Conservation (phyloP, 2,797 vertebrate species). For the Limnodromus scolopaceus region DNA sequence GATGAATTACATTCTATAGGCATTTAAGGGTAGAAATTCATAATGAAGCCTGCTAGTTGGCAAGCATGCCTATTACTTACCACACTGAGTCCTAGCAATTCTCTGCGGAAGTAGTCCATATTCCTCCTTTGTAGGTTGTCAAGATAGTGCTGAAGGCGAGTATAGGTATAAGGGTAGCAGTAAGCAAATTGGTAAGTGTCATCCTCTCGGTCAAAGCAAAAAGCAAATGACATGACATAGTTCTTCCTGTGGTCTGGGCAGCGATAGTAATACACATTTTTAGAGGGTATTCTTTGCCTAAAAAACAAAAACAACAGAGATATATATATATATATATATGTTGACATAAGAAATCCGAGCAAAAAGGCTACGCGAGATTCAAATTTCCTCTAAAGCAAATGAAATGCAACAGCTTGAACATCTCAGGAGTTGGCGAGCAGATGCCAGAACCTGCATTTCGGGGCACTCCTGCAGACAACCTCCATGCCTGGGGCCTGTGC, state of each 20-base stretch:
- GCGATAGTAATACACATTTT: constrained; percentile 98
- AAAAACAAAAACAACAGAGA: background rate
- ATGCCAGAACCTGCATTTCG: background rate
- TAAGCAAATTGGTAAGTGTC: constrained; percentile 96
- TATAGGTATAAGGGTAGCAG: constrained; percentile 98
- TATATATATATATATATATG: no score
- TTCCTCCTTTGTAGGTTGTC: constrained; percentile 89
- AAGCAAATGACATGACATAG: constrained; percentile 98
- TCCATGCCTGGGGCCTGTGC: rapidly evolving
- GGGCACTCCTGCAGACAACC: background rate
- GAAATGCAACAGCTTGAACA: background rate
- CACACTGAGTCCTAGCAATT: constrained; percentile 93
- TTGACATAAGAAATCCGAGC: background rate
- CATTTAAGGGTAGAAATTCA: background rate
- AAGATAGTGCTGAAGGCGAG: constrained; percentile 95
- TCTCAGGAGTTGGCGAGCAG: background rate
- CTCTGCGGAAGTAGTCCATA: constrained; percentile 91
- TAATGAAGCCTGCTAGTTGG: background rate
- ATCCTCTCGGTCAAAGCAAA: constrained; percentile 96
- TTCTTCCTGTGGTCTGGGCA: constrained; percentile 95
- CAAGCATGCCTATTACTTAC: constrained; percentile 79
- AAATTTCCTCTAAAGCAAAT: background rate
- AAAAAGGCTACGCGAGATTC: background rate
- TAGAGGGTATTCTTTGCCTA: constrained; percentile 95
- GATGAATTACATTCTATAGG: background rate